These are phyloP conservation scores for Barbus barbus DNA, from an alignment of 2,113 vertebrate genomes.

Conservation along the genomic window DNA sequence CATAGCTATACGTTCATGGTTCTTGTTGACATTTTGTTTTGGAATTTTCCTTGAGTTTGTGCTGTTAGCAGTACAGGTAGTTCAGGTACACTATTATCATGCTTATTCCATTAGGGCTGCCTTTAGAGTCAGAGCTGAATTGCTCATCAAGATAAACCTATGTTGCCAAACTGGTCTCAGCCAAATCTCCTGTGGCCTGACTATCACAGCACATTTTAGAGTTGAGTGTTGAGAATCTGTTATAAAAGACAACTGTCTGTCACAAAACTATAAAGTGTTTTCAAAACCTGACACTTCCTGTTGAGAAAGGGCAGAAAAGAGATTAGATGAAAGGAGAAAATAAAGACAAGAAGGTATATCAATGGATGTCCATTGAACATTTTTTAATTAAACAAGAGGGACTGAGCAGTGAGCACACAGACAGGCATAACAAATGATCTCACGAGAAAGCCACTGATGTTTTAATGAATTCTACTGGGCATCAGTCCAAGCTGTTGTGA, in stretches of 20 bases:
- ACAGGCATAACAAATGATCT: neutral
- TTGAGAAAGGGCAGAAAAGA: neutral
- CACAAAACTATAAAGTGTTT: neutral
- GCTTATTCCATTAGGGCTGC: neutral
- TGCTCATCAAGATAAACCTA: slow-evolving; percentile 16
- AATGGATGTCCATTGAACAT: neutral
- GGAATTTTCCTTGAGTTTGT: neutral
- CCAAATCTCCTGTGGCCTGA: slow-evolving; percentile 1
- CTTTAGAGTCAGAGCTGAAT: neutral
- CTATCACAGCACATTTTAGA: slow-evolving; percentile 24
- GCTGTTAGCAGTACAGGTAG: no score
- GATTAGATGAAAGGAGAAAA: neutral
- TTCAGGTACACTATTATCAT: neutral
- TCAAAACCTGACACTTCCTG: neutral
- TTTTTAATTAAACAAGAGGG: slow-evolving; percentile 22
- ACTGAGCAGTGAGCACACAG: slow-evolving; percentile 8
- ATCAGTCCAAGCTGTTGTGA: slow-evolving; percentile 1
- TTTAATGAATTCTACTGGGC: slow-evolving; percentile 34
- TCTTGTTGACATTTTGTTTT: neutral
- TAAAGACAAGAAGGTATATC: neutral
- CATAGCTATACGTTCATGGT: neutral
- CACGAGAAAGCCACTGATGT: neutral
- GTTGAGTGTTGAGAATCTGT: slow-evolving; percentile 11
- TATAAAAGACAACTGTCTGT: slow-evolving; percentile 1
- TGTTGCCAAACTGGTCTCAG: neutral